Base-by-base conservation (phyloP, 2,797 vertebrate genomes). In the Cyclopterus lumpus region DNA sequence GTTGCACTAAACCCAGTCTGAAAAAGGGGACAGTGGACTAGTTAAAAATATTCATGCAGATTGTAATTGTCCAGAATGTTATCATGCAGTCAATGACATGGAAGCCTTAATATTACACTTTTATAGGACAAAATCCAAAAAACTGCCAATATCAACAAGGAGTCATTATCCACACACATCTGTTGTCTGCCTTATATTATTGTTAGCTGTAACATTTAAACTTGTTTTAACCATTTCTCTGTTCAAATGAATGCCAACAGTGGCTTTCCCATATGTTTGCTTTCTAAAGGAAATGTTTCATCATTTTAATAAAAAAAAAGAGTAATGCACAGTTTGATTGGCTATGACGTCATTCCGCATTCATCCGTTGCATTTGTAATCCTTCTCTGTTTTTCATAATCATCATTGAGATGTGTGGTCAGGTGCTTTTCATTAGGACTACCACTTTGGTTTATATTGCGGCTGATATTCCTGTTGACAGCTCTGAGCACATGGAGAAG, bases 41-140 rank as follows among this genome's bases (percentile, higher is more conserved):
- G 2, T 65, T 3, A 54, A 28, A 28, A 22, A 59, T 26, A 7
- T 46, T 26, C 16, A 49, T 57, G 61, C 32, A 51, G 46, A 75
- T 77, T 82, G 49, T 66, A 55, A 57, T 61, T 83, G 22, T 73
- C 66, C 79, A 71, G 69, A 86, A 85, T 88, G 84, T 84, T 72
- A 62, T 76, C 46, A 63, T 16, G 5, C 72, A 71, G 67, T 80
- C 60, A 54, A 6, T 71, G 48, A 86, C 10, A 18, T 69, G 73
- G 77, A 89, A 79, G 90, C 91, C 91, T 92, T 92, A 92, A 91
- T 18, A 74, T 42, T 38, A 68, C 55, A 71, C 66, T 70, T 84
- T 81, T 75, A 14, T 48, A 73, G 28, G 26, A 71, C 38, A 67
- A 72, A 72, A n/a, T 60, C 65, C 62, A 71, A 67, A 67, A 73